Base-by-base conservation (phyloP, 1,140 invertebrate species). In the Tetragonula clypearis region DNA sequence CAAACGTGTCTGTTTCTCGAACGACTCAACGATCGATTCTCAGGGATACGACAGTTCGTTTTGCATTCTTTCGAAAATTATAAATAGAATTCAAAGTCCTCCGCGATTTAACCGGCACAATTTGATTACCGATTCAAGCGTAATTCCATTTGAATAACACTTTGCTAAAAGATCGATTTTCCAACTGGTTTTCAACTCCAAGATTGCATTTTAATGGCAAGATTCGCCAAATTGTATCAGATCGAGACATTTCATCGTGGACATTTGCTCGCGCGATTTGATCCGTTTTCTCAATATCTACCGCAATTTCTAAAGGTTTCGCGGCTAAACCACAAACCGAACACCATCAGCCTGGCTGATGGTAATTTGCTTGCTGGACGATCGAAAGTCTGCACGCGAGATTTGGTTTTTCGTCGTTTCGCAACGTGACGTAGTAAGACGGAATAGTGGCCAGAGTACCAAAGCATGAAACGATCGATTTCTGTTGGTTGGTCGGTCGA, bases 391-490 rank as follows among this genome's bases (percentile, higher is more conserved):
- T 26, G 30, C 35, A 49, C 62, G 41, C 8, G 23, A 35, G 53
- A 65, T 68, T 76, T 77, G 53, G 21, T 86, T 83, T 81, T 86
- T 60, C 66, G n/a, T n/a, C 66, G 62, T 88, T 86, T 83, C 79
- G 30, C 56, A 78, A 77, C 71, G 69, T 11, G 58, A 41, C 56
- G 8, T 49, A 73, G 19, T 35, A 41, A 35, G 35, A 35, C 53
- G 65, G 23, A n/a, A 76, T 72, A 26, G 69, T 75, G 65, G 55
- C 55, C 30, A 79, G 30, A 41, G 71, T 82, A 58, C 21, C 26
- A 58, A 75, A 77, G 79, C 60, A 82, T 66, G 62, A 86, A 88
- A 82, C 58, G 83, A 79, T 62, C 81, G 74, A 86, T 78, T 78
- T 78, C 56, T 60, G 55, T 30, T 83, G 6, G 41, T 49, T 6